Base-by-base conservation (phyloP, 2,888 invertebrate species). In the Tromatobia lineatoria region DNA sequence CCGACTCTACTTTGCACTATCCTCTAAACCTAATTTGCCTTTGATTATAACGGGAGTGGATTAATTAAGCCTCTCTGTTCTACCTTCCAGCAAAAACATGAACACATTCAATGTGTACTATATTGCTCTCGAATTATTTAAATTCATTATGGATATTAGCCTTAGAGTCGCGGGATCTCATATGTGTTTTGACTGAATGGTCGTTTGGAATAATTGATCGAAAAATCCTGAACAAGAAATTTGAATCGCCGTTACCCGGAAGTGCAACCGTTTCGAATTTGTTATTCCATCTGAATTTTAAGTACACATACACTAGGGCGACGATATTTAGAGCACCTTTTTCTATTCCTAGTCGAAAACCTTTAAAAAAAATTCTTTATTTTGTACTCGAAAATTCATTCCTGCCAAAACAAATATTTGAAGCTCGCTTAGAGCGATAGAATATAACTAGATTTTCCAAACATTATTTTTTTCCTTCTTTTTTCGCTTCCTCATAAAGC, bases 31-130 rank as follows among this genome's bases (percentile, higher is more conserved):
- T 85, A 85, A 85, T 87, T 85, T 83, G 70, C 82, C 84, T 85
- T 81, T 87, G 83, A 84, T 85, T 85, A 87, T 71, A 70, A 76
- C 80, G 82, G 76, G 75, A 70, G 74, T 57, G 61, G 74, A 74
- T 79, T 54, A 79, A 79, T 74, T 59, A 64, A 78, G 54, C 38
- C 50, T 38, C 50, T n/a, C 54, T 29, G 47, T 10, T 69, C 67
- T 71, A 15, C 64, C 25, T 38, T 54, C 18, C 18, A 29, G 38
- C n/a, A 45, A 11, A 38, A 18, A 52, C 64, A 78, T 76, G 69
- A 45, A 13, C 67, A 71, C 73, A 75, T 78, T 71, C 66, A 59
- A 57, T 38, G 34, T 25, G 29, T 50, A 34, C 34, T 75, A 86
- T 76, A 59, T 42, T 54, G 64, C 67, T 23, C 34, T 61, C 80